phyloP scores from a whole-genome alignment of 2,888 invertebrate species.

The Catotricha subobsoleta region DNA sequence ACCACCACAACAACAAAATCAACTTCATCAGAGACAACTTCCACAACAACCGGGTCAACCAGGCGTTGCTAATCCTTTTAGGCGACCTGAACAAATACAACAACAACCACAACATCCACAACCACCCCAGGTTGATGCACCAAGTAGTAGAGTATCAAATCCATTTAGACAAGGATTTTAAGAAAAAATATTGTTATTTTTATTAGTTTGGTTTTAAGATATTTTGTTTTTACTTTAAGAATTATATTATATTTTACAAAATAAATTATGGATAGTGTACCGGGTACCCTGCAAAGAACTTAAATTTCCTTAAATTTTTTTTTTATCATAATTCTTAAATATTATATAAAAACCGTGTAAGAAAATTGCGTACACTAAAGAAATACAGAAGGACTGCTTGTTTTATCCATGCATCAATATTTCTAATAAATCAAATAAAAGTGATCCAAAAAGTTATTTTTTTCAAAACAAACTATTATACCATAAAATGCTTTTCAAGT shows the following conservation, averaged over 20 bases:
- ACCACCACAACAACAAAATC: conserved; percentile 13
- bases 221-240: background rate
- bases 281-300: background rate
- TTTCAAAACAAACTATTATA: too few relatives aligned
- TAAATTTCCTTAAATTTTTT: too few relatives aligned
- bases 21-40: conserved; percentile 27
- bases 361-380: too few relatives aligned
- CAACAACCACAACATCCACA: conserved; percentile 33
- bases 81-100: conserved; percentile 31
- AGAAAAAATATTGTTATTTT: conserved; percentile 12
- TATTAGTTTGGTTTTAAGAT: background rate
- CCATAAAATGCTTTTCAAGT: too few relatives aligned
- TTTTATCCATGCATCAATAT: too few relatives aligned
- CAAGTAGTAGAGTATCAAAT: conserved; percentile 40
- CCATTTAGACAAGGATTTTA: conserved; percentile 71
- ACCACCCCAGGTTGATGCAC: conserved; percentile 21
- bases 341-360: too few relatives aligned
- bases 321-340: too few relatives aligned
- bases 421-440: too few relatives aligned
- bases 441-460: too few relatives aligned
- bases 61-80: conserved; percentile 49
- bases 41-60: conserved; percentile 23
- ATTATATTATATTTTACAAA: background rate
- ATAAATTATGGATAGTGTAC: background rate
- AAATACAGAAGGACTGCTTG: too few relatives aligned